These are phyloP conservation scores for Actenoides lindsayi DNA, from an alignment of 2,113 vertebrate species.

Conservation along the genomic window DNA sequence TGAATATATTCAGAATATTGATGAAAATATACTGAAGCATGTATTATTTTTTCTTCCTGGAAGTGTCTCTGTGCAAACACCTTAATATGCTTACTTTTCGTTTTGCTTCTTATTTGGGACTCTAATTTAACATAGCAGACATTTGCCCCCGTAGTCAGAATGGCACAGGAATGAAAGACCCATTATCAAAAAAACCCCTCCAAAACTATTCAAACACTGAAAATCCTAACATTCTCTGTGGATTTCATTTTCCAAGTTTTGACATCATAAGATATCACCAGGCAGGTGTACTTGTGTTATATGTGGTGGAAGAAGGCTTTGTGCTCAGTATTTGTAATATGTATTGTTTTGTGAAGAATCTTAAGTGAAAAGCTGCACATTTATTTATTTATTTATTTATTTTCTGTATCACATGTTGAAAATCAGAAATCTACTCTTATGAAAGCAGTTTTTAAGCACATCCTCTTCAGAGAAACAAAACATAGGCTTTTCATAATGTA, in stretches of 20 bases:
- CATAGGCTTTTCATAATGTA: not conserved
- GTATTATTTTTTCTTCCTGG: not conserved
- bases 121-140: not conserved
- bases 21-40: not conserved
- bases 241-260: not conserved
- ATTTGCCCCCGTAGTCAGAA: not conserved
- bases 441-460: not conserved
- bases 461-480: not conserved
- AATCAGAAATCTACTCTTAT: not conserved
- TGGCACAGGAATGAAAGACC: not conserved
- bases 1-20: no score
- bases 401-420: rapidly evolving
- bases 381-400: not conserved
- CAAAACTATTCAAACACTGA: not conserved
- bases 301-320: not conserved
- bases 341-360: not conserved
- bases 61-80: not conserved
- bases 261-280: not conserved
- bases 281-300: not conserved
- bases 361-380: not conserved
- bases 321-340: not conserved
- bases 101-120: not conserved
- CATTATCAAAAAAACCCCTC: not conserved
- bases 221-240: not conserved
- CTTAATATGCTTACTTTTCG: not conserved